Base-by-base conservation (phyloP, 1,140 invertebrate genomes). In the Caenorhabditis latens region DNA sequence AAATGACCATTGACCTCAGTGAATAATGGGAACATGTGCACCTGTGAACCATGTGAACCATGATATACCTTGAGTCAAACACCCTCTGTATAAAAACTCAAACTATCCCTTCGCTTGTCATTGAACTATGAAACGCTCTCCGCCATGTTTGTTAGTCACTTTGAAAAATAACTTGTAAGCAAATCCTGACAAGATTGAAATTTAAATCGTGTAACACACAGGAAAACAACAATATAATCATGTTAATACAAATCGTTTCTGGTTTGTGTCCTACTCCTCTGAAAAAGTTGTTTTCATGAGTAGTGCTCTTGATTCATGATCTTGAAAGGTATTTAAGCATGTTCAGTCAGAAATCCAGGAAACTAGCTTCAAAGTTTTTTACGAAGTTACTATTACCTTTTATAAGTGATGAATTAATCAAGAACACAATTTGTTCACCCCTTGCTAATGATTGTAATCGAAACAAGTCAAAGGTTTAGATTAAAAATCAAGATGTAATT, bases 221-320 rank as follows among this genome's bases (percentile, higher is more conserved):
- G 32, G 32, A 71, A 61, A 48, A 84, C 19, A 65, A 43, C 53
- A 48, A 13, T 14, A 40, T 86, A 63, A 63, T 55, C 61, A 75
- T 55, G 32, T n/a, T 42, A 42, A 65, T 40, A 65, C 83, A 55
- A 79, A 24, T 65, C 65, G 79, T n/a, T 58, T 84, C 57, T 89
- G 84, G 46, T 87, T 90, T 55, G 65, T 48, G 32, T 61, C 48
- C 40, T 83, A 87, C 11, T 43, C 21, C 90, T 89, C 83, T 40
- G 90, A 71, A 85, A n/a, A 58, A 1, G 21, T 32, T 32, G 21
- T 63, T 63, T 19, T 53, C 9, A 63, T 7, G 5, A 13, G 24
- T 32, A 40, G 61, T 21, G 24, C 11, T 4, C 3, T 13, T 63
- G 61, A 63, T 63, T 63, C 40, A 11, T 21, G 61, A 63, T 63